These are phyloP conservation scores for Hyposoter didymator DNA, from an alignment of 2,888 invertebrate species.

Conservation along the genomic window DNA sequence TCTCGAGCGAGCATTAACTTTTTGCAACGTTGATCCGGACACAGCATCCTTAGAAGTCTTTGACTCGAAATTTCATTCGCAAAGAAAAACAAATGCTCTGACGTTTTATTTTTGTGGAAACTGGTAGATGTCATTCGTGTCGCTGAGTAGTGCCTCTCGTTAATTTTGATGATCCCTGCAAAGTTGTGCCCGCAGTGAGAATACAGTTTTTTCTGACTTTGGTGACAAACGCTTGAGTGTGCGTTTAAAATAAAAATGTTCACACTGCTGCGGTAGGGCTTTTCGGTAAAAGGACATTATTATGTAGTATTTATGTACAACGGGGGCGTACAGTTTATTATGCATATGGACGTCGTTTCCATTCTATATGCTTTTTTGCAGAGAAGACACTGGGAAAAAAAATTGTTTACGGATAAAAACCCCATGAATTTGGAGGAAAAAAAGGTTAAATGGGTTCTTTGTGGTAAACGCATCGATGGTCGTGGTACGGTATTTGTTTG, in stretches of 20 bases:
- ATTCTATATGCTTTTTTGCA: neutral
- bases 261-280: neutral
- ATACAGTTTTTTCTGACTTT: neutral
- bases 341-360: neutral
- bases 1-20: too few relatives aligned
- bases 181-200: neutral
- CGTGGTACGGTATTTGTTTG: constrained; percentile 37
- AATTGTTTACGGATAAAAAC: too few relatives aligned
- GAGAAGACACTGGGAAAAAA: neutral
- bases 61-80: neutral
- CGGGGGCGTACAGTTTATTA: neutral
- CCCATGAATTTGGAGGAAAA: neutral
- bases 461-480: neutral
- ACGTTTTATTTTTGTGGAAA: neutral
- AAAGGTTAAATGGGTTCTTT: too few relatives aligned
- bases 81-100: neutral
- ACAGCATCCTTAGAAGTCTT: neutral
- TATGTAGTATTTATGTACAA: neutral
- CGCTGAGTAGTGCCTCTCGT: neutral
- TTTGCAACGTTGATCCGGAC: too few relatives aligned
- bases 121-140: neutral
- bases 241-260: neutral
- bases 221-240: neutral
- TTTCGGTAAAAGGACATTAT: neutral
- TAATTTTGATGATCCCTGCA: neutral